Base-by-base conservation (phyloP, 2,113 vertebrate genomes). In the Platycercus adscitus region DNA sequence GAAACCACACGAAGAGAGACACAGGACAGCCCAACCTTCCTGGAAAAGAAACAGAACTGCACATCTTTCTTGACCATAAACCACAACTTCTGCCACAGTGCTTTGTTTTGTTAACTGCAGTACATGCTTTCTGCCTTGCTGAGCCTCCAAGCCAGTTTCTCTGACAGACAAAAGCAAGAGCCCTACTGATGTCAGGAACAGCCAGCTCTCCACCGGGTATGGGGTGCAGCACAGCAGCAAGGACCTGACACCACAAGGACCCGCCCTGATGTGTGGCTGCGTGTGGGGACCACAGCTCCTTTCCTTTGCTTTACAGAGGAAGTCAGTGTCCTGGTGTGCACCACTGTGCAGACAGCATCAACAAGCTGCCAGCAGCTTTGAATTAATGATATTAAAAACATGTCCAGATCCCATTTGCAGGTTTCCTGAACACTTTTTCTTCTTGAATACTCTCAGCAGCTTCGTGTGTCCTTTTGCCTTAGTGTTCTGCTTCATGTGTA, bases 201-300 rank as follows among this genome's bases (percentile, higher is more conserved):
- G 75, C 11, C 2, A 0, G 4, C 33, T 66, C 26, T 55, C 50
- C 13, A 5, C 7, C 1, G 0, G 2, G 15, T 23, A 5, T 0
- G 7, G 6, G 2, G 14, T 0, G 0, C 71, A 58, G 71, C n/a
- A 8, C 35, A 75, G 66, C 13, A 5, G 66, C 72, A 33, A 31
- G 52, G 68, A 43, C 14, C 33, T 24, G 1, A 49, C 20, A 33
- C 19, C 1, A 4, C 25, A 24, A 35, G 41, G 33, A 31, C 5
- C 3, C 1, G 1, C 28, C 39, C 16, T 0, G 1, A 44, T 0
- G 2, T 11, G 37, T 1, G 1, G 23, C 58, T 46, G 39, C 0
- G 0, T 2, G 29, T 13, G 39, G 21, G 28, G 29, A 25, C 7
- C 1, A 3, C 1, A 1, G 61, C 66, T 82, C 31, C 52, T 37